phyloP scores from a whole-genome alignment of 2,797 vertebrate species.

The Melanotaenia parkinsoni region DNA sequence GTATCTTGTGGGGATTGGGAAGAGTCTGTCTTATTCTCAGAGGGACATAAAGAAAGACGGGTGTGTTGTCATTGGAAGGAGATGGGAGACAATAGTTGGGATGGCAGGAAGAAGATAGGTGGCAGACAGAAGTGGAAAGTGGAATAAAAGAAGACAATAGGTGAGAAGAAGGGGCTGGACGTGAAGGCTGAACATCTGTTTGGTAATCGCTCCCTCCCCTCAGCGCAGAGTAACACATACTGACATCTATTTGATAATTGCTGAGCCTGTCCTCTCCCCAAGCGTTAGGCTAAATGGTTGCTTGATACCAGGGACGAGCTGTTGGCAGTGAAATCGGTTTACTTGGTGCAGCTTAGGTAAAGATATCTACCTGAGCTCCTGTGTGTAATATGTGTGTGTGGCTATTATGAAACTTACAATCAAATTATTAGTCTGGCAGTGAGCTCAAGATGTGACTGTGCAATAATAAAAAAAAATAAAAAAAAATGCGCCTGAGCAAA shows the following conservation, averaged over 20 bases:
- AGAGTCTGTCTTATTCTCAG: conserved; percentile 71
- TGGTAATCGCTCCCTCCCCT: conserved; percentile 72
- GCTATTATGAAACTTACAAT: conserved; percentile 32
- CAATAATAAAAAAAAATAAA: background rate
- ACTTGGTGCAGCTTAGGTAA: conserved; percentile 63
- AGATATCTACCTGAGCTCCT: conserved; percentile 44
- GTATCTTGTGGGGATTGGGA: conserved; percentile 67
- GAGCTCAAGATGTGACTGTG: conserved; percentile 47
- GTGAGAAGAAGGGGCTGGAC: conserved; percentile 49
- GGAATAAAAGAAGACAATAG: conserved; percentile 31
- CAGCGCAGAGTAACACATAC: conserved; percentile 62
- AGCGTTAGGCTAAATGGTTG: conserved; percentile 66
- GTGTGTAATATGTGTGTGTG: conserved; percentile 20
- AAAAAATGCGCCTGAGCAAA: conserved; percentile 42
- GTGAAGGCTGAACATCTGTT: conserved; percentile 72
- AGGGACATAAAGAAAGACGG: conserved; percentile 58
- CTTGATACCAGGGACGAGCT: conserved; percentile 66
- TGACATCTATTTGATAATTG: conserved; percentile 82
- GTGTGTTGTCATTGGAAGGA: conserved; percentile 32
- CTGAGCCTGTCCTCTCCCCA: conserved; percentile 66
- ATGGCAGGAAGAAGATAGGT: conserved; percentile 6
- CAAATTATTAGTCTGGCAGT: conserved; percentile 47
- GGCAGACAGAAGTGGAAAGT: conserved; percentile 18
- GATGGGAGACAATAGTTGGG: conserved; percentile 7
- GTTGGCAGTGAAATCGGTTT: conserved; percentile 69